Evolutionary conservation across 2,797 vertebrate species (phyloP).

Genomic region (Spondyliosoma cantharus): DNA sequence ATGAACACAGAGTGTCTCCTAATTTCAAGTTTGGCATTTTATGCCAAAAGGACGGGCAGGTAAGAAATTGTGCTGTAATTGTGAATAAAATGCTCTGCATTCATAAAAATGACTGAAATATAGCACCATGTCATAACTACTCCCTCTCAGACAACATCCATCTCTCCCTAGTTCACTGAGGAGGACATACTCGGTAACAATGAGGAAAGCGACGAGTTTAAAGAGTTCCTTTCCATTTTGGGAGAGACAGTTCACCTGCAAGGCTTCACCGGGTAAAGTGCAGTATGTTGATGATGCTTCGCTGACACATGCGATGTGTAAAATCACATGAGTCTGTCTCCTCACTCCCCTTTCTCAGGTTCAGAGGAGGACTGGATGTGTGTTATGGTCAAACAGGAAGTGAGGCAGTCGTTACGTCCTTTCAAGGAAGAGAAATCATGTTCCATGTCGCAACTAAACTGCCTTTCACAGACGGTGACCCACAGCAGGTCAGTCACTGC

Average conservation of each 20-base stretch:
- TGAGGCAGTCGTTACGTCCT: slow-evolving; percentile 90
- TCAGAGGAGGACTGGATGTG: slow-evolving; percentile 92
- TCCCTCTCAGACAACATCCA: slow-evolving; percentile 29
- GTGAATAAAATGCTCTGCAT: neutral
- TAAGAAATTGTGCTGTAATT: slow-evolving; percentile 37
- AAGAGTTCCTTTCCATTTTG: slow-evolving; percentile 84
- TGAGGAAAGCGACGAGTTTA: slow-evolving; percentile 83
- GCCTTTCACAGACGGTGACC: slow-evolving; percentile 92
- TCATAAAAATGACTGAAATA: slow-evolving; percentile 18
- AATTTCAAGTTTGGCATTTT: slow-evolving; percentile 88
- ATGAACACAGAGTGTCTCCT: slow-evolving; percentile 86
- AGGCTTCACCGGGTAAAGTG: slow-evolving; percentile 82
- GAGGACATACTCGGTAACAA: slow-evolving; percentile 86
- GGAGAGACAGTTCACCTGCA: slow-evolving; percentile 82
- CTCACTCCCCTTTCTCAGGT: slow-evolving; percentile 76
- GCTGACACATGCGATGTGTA: neutral
- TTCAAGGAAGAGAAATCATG: slow-evolving; percentile 92
- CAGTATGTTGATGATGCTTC: neutral
- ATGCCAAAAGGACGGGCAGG: slow-evolving; percentile 85
- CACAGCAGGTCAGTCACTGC: slow-evolving; percentile 87
- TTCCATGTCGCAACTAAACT: slow-evolving; percentile 94
- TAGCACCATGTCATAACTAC: neutral
- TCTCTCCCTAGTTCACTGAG: slow-evolving; percentile 81
- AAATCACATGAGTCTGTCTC: slow-evolving; percentile 1
- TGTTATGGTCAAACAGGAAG: slow-evolving; percentile 92